Base-by-base conservation (phyloP, 2,888 invertebrate genomes). In the Diaprepes abbreviatus region DNA sequence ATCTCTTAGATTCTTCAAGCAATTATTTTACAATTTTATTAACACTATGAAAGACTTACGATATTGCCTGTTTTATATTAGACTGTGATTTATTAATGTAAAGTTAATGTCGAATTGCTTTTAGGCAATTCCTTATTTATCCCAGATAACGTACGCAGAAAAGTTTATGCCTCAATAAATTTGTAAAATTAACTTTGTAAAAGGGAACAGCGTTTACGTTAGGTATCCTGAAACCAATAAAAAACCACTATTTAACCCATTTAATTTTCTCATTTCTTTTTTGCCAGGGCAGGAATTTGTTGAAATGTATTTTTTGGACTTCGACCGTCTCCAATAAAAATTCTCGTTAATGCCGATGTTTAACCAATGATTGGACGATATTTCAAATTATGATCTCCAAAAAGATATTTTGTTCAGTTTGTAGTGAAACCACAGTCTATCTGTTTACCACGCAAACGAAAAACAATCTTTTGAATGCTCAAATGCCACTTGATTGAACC, bases 211-310 rank as follows among this genome's bases (percentile, higher is more conserved):
- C 67, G 75, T 78, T 76, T 73, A 73, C 72, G 57, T 66, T 72
- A 70, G 75, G 75, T 75, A 75, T 75, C 76, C 72, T 73, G 67
- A 54, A 36, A 28, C 76, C 77, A 76, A 78, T 79, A 79, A 80
- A 81, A 78, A 68, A 79, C 77, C 75, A 74, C 1, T 24, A 78
- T 79, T 79, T 77, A 77, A 77, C 75, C 77, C 78, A 80, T 80
- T 81, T 81, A 80, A 81, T 81, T 81, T 79, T 77, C 77, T 76
- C 76, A 78, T 78, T 3, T n/a, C 12, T 48, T 48, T 45, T 10
- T 21, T 48, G 3, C 2, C 48, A 48, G 48, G 12, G 24, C 24
- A 76, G 36, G n/a, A n/a, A n/a, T n/a, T n/a, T n/a, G n/a, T n/a
- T n/a, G n/a, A n/a, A n/a, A n/a, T n/a, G n/a, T n/a, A n/a, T n/a